A percentile compares a stretch with the other conserved stretches of the same genome.
phyloP scores from a whole-genome alignment of 2,797 vertebrate species.

The Pristis pectinata region DNA sequence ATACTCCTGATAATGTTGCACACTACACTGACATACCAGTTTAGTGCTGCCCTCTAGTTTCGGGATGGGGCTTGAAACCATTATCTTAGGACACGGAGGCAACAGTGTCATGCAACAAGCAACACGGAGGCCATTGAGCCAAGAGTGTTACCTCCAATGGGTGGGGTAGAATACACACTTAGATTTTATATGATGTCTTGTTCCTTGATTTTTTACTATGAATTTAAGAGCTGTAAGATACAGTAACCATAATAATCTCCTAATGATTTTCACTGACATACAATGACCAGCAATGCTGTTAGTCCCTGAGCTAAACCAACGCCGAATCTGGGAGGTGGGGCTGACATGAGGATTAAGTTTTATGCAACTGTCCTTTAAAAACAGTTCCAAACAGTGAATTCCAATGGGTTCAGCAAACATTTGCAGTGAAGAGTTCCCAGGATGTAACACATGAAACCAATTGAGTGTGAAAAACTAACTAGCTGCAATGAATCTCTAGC shows the following conservation, averaged over 20 bases:
- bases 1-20: too few relatives aligned
- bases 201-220: too few relatives aligned
- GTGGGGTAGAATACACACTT: neutral
- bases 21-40: neutral
- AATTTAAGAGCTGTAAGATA: too few relatives aligned
- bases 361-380: neutral
- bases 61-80: neutral
- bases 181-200: too few relatives aligned
- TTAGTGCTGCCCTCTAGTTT: neutral
- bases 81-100: neutral
- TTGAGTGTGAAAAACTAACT: neutral
- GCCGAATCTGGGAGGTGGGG: neutral
- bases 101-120: too few relatives aligned
- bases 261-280: too few relatives aligned
- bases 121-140: neutral
- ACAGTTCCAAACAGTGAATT: neutral
- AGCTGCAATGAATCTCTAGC: neutral
- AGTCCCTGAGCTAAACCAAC: neutral
- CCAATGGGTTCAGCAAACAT: neutral
- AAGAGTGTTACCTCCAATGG: neutral
- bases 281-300: too few relatives aligned
- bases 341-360: neutral
- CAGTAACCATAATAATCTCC: too few relatives aligned
- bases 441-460: neutral
- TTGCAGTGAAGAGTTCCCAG: neutral